Evolutionary conservation across 2,113 vertebrate genomes (phyloP), one percentile per base, ranked within the genome.

Genomic region (Gavia stellata): DNA sequence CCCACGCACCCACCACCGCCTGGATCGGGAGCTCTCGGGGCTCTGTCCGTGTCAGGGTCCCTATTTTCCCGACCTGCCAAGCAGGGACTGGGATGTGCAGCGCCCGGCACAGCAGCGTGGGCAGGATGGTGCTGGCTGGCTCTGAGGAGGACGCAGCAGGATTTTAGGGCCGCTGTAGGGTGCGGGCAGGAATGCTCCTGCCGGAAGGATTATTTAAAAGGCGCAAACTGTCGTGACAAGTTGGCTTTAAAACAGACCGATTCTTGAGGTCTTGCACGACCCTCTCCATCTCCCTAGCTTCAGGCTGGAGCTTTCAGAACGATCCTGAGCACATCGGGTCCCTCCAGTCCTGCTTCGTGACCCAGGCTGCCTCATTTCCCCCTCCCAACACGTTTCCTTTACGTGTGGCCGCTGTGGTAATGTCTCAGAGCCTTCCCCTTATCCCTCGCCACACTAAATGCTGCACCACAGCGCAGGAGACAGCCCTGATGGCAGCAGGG

Each of bases 241-340:
- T 3, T 34, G 53, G 23, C 55, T 80, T 44, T 12, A 38, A 78
- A 86, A 34, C 36, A 31, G 21, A 12, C 9, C 1, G 0, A 3
- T 56, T 73, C 33, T 24, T 31, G 28, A 50, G 33, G 28, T 45
- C 62, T 45, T 8, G 19, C 28, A 31, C 0, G 2, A 74, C 28
- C 11, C 3, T 31, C 33, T 70, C 74, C 75, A n/a, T 12, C 40
- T 33, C 36, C 31, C 13, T 10, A 42, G 61, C 38, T 12, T 13
- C 44, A 3, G 68, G 53, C 18, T 20, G 70, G 65, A 81, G 65
- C 36, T 59, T 24, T 40, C 2, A 15, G 23, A 9, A 47, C 14
- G 58, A 7, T 11, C 50, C n/a, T 8, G 18, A 81, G 49, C 20
- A 10, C 4, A 0, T 3, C 0, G 0, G 20, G 19, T 17, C 53